Evolutionary conservation across 2,113 vertebrate species (phyloP).

Genomic region (Chaenogobius annularis): DNA sequence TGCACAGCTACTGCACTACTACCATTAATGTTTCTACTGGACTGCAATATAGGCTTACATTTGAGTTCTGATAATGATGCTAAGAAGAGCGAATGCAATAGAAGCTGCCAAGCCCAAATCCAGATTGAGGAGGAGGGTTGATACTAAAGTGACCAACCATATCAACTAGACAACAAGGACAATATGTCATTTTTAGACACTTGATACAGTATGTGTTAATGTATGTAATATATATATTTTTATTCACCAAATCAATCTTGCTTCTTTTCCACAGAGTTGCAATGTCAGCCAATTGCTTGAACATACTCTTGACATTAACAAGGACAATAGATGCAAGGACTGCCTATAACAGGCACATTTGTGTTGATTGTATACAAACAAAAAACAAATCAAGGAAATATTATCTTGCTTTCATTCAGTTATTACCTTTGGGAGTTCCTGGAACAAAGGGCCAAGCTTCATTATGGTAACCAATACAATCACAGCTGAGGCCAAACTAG

Average conservation of each 20-base stretch:
- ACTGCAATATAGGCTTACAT: conserved; percentile 72
- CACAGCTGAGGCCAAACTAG: conserved; percentile 80
- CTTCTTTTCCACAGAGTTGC: conserved; percentile 83
- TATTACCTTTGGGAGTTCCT: conserved; percentile 86
- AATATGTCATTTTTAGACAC: not conserved
- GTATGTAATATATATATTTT: conserved; percentile 11
- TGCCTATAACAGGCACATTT: conserved; percentile 74
- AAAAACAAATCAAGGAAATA: not conserved
- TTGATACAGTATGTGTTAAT: not conserved
- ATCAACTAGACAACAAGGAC: conserved; percentile 70
- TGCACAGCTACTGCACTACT: not conserved
- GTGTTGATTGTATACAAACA: not conserved
- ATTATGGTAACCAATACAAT: conserved; percentile 90
- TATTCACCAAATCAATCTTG: conserved; percentile 85
- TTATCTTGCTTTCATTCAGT: not conserved
- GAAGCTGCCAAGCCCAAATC: conserved; percentile 88
- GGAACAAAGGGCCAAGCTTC: conserved; percentile 90
- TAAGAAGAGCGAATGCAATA: conserved; percentile 85
- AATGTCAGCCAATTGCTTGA: conserved; percentile 85
- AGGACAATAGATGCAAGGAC: conserved; percentile 86
- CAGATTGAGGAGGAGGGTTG: conserved; percentile 87
- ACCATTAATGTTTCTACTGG: not conserved
- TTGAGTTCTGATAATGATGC: conserved; percentile 90
- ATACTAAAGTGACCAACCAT: conserved; percentile 90
- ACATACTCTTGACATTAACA: conserved; percentile 92